Conservation (phyloP, 1,140 invertebrate genomes). For the Macrosteles quadrilineatus region DNA sequence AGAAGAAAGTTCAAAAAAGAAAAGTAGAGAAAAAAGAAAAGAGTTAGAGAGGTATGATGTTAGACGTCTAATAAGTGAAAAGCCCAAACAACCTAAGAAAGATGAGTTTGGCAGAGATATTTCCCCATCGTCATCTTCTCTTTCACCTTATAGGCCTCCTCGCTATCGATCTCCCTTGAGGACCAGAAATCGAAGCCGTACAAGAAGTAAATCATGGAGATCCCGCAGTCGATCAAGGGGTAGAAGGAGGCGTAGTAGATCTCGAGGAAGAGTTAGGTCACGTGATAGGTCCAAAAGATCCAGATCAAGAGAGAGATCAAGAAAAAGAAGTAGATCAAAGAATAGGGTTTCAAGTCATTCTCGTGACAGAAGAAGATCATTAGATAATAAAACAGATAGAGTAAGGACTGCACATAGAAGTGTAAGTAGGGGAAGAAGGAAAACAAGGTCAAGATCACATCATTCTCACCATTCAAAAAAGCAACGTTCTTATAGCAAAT, state of each 20-base stretch:
- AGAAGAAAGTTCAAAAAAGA: slow-evolving; percentile 50
- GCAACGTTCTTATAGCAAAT: slow-evolving; percentile 7
- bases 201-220: slow-evolving; percentile 40
- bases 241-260: slow-evolving; percentile 33
- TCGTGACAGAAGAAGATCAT: slow-evolving; percentile 35
- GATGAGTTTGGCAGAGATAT: slow-evolving; percentile 81
- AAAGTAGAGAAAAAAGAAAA: slow-evolving; percentile 71
- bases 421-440: slow-evolving; percentile 41
- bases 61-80: slow-evolving; percentile 70
- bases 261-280: slow-evolving; percentile 24
- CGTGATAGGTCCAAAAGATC: slow-evolving; percentile 31
- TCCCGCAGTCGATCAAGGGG: slow-evolving; percentile 40
- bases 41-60: slow-evolving; percentile 82
- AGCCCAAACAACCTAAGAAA: slow-evolving; percentile 62
- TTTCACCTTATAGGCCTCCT: slow-evolving; percentile 38
- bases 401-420: slow-evolving; percentile 54
- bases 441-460: slow-evolving; percentile 48
- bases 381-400: slow-evolving; percentile 46
- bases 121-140: slow-evolving; percentile 47
- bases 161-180: slow-evolving; percentile 48
- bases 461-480: background rate
- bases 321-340: slow-evolving; percentile 40
- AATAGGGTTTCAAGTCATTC: slow-evolving; percentile 40
- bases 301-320: slow-evolving; percentile 36
- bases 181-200: slow-evolving; percentile 34